Evolutionary conservation across 2,113 vertebrate species (phyloP), one percentile per base, ranked within the genome.

Genomic region (Osmerus eperlanus): DNA sequence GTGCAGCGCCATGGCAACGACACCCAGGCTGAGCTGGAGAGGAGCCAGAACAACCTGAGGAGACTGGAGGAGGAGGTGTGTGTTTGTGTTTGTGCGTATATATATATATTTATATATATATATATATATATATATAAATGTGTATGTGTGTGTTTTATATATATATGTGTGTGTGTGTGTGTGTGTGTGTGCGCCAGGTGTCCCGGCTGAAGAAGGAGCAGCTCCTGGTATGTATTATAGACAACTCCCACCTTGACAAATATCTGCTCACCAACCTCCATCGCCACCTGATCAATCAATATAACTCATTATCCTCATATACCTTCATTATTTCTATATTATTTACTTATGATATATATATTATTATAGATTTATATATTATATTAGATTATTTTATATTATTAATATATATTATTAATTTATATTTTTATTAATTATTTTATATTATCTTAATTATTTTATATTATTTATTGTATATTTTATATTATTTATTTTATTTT

Each of bases 11-110:
- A 92, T 28, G 92, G 93, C 73, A 95, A 93, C 71, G 92, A 96
- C 1, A 91, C 92, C 68, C 88, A 93, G 0, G 87, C 82, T 0
- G 95, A 97, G 84, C 89, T 94, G 67, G 94, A 97, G 67, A 93
- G 87, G 78, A 86, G 79, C 74, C 91, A 94, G 1, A 61, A 78
- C 2, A 91, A 81, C 6, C 1, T 92, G 29, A 92, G 72, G 29
- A 89, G 82, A 67, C 90, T 95, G 67, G 96, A 99, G 86, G 96
- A 99, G 2, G 96, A 99, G 92, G 96, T 98, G 64, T 28, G 66
- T 69, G 67, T 25, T 11, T 58, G 47, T 3, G 59, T n/a, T 5
- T 54, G 32, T 1, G 4, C 47, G 21, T 19, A 16, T 36, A 29
- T 61, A 58, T 53, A 67, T 14, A n/a, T 59, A 54, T 53, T 54